Evolutionary conservation across 1,140 invertebrate species (phyloP).

Genomic region (Psix sp.): DNA sequence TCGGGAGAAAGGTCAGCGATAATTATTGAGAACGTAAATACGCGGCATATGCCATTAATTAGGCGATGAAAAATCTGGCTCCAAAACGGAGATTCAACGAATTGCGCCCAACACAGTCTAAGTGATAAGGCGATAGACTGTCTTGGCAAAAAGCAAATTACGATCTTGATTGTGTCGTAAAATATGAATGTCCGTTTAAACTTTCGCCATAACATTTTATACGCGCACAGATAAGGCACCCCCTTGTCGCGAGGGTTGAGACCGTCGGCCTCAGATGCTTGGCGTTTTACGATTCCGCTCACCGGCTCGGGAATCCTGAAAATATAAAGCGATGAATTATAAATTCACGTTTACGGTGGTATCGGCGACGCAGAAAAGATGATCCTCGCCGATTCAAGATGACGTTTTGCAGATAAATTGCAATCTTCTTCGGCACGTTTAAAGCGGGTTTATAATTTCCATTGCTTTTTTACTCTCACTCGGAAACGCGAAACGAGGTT

Average conservation of each 20-base stretch:
- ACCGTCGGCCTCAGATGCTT: slow-evolving; percentile 36
- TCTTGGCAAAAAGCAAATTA: slow-evolving; percentile 38
- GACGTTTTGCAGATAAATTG: neutral
- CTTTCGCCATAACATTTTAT: slow-evolving; percentile 59
- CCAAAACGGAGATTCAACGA: slow-evolving; percentile 45
- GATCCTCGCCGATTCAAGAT: no score
- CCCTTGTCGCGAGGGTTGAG: slow-evolving; percentile 35
- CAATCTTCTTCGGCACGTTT: neutral
- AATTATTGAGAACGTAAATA: no score
- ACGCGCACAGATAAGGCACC: slow-evolving; percentile 41
- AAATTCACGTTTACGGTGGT: slow-evolving; percentile 37
- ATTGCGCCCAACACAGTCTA: slow-evolving; percentile 34
- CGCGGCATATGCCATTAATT: no score
- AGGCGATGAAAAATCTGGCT: neutral
- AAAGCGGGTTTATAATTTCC: slow-evolving; percentile 19
- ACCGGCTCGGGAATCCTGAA: slow-evolving; percentile 23
- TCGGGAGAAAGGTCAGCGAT: no score
- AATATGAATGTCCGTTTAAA: slow-evolving; percentile 60
- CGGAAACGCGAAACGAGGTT: slow-evolving; percentile 11
- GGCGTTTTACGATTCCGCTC: slow-evolving; percentile 50
- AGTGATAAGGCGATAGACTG: slow-evolving; percentile 39
- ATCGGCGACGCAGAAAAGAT: slow-evolving; percentile 13
- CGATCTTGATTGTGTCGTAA: slow-evolving; percentile 53
- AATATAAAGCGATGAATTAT: slow-evolving; percentile 47
- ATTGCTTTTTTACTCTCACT: slow-evolving; percentile 2